Evolutionary conservation across 2,113 vertebrate species (phyloP).

Genomic region (Poeciliopsis occidentalis): DNA sequence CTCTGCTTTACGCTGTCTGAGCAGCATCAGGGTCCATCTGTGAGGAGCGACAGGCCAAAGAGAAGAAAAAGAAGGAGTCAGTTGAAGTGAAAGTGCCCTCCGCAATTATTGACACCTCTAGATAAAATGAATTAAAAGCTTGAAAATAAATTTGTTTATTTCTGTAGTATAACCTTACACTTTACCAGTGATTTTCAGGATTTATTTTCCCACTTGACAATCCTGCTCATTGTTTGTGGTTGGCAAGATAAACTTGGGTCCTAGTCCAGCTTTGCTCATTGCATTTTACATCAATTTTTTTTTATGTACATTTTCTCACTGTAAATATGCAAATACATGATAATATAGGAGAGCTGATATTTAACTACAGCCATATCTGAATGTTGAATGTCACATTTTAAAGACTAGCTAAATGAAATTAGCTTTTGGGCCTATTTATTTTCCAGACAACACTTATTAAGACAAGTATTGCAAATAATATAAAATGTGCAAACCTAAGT

Average conservation of each 20-base stretch:
- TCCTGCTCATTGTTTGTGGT: not conserved
- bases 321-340: not conserved
- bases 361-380: not conserved
- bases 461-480: too few species aligned
- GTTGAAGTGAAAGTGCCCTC: not conserved
- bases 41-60: constrained; percentile 33
- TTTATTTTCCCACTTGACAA: not conserved
- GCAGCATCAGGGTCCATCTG: constrained; percentile 50
- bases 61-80: constrained; percentile 11
- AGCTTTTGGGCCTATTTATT: not conserved
- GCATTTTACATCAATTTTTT: not conserved
- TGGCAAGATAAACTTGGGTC: not conserved
- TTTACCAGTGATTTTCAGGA: too few species aligned
- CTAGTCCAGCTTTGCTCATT: not conserved
- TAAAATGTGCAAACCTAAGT: too few species aligned
- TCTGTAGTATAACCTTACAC: too few species aligned
- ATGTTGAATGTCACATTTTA: not conserved
- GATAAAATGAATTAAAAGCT: too few species aligned
- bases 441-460: too few species aligned
- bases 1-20: constrained; percentile 7
- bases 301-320: not conserved
- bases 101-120: not conserved
- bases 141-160: too few species aligned
- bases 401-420: not conserved
- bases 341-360: not conserved